Evolutionary conservation across 2,797 vertebrate species (phyloP), one percentile per base, ranked within the genome.

Genomic region (Pipistrellus kuhlii): DNA sequence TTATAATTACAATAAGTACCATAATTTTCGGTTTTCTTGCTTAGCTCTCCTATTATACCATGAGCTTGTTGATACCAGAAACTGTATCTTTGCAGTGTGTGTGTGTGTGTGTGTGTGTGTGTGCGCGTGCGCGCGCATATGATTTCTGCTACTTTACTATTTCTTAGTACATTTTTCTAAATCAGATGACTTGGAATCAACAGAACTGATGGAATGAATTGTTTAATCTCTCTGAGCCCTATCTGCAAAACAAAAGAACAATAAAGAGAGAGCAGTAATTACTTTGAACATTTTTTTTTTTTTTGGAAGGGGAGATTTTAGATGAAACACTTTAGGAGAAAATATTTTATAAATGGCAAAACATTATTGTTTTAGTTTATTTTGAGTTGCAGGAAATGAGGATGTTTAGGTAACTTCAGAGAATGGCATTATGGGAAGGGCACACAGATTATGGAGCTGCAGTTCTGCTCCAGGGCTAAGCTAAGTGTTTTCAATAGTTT

Each of bases 81-180:
- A 23, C 38, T 83, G 2, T 35, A n/a, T 55, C 12, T 90, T 75
- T 90, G 32, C 57, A 23, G 8, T n/a, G 3, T 68, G 25, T 64
- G 18, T 23, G 35, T 84, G 35, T 85, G 21, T 38, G 25, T 30
- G 1, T 78, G 4, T 76, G 8, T n/a, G 1, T 78, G 4, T 76
- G 8, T n/a, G 8, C 30, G 3, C 62, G 25, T 30, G 1, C 72
- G 4, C 71, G 8, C 21, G 53, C 53, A 7, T 66, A 66, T 30
- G 21, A 80, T n/a, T 86, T 91, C 23, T 95, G 23, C 69, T 85
- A n/a, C 62, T 88, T 94, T 69, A 35, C 20, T 84, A 75, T 89
- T 82, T 90, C 11, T 35, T 75, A 86, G 46, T 35, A 30, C 4
- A 11, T 64, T 90, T 78, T 92, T 78, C 21, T 92, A n/a, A 88